Percentiles rank a stretch among this genome's conserved stretches.
These are phyloP conservation scores for Petromus typicus DNA, from an alignment of 2,113 vertebrate genomes.

Conservation along the genomic window DNA sequence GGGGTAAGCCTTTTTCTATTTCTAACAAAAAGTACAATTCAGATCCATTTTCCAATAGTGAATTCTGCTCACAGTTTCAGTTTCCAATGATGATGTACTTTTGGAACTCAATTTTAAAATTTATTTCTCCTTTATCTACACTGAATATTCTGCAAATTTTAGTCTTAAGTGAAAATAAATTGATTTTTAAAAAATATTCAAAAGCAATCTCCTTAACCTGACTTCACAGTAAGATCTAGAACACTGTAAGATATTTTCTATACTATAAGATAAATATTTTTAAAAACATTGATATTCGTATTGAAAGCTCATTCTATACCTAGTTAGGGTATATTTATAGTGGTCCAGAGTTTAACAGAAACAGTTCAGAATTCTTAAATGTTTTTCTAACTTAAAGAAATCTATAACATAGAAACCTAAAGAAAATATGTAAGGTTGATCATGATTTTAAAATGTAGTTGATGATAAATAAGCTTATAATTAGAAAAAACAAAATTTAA, in stretches of 20 bases:
- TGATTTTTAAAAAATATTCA: neutral
- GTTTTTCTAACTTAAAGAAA: neutral
- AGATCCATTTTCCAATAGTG: constrained; percentile 59
- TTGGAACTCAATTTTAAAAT: constrained; percentile 3
- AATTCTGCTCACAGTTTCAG: constrained; percentile 57
- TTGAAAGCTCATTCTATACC: neutral
- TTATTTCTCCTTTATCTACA: neutral
- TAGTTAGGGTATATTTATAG: neutral
- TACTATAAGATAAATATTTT: constrained; percentile 9
- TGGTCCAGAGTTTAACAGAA: neutral
- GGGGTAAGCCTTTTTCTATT: constrained; percentile 72
- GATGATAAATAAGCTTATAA: neutral
- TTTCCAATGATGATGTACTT: constrained; percentile 18
- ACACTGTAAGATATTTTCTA: neutral
- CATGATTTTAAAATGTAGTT: constrained; percentile 40
- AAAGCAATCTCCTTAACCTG: neutral
- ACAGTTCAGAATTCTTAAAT: constrained; percentile 17
- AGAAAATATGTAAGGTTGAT: neutral
- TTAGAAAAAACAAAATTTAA: constrained; percentile 23
- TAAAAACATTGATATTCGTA: constrained; percentile 40
- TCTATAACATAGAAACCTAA: neutral
- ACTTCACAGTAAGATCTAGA: neutral
- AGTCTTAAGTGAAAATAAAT: constrained; percentile 14
- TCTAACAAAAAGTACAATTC: constrained; percentile 51
- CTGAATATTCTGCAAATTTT: neutral